Conservation (phyloP, 2,797 vertebrate genomes). For the Phataginus tricuspis region DNA sequence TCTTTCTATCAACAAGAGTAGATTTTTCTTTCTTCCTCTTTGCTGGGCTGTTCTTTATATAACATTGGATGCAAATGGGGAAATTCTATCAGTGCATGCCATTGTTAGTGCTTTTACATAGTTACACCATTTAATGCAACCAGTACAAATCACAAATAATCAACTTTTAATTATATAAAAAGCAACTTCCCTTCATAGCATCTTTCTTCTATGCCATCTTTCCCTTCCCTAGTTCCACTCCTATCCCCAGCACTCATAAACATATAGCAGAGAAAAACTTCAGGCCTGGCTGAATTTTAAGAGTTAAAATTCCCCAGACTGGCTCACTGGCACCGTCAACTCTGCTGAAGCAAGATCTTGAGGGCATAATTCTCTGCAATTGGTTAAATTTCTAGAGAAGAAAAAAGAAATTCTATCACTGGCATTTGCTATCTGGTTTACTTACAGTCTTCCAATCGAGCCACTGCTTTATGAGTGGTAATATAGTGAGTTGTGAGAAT, state of each 20-base stretch:
- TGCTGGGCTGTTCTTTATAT: not conserved
- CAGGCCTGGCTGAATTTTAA: not conserved
- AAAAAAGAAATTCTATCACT: not conserved
- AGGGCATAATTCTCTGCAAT: slow-evolving; percentile 25
- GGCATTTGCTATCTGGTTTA: not conserved
- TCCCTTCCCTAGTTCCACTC: not conserved
- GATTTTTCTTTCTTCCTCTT: not conserved
- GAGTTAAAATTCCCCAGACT: not conserved
- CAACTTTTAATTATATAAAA: not conserved
- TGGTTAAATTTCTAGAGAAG: slow-evolving; percentile 1
- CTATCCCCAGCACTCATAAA: not conserved
- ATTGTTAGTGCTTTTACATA: not conserved
- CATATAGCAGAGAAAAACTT: not conserved
- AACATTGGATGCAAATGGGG: not conserved
- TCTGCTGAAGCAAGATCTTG: not conserved
- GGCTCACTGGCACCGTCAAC: not conserved
- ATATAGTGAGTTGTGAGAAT: not conserved
- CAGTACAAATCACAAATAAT: not conserved
- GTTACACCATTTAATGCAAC: not conserved
- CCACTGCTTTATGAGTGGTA: not conserved
- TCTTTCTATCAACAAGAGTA: not conserved
- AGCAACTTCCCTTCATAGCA: not conserved
- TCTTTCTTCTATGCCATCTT: not conserved
- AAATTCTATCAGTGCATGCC: not conserved
- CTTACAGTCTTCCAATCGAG: not conserved